Conservation (phyloP, 2,888 invertebrate genomes). For the Tipula lateralis region DNA sequence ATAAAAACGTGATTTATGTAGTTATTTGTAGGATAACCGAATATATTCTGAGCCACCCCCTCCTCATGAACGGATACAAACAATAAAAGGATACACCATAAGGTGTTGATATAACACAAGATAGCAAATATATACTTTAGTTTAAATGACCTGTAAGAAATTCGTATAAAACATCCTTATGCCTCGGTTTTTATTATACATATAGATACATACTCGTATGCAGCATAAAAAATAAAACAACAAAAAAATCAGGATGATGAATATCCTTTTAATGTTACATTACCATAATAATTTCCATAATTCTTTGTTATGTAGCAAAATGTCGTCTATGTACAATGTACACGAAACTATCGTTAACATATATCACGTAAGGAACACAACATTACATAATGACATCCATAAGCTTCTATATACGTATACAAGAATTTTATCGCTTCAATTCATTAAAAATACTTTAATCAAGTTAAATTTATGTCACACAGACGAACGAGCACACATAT, state of each 20-base stretch:
- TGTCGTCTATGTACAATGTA: too few relatives aligned
- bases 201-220: background rate
- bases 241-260: background rate
- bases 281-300: conserved; percentile 13
- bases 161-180: background rate
- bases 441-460: conserved; percentile 9
- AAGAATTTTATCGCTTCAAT: background rate
- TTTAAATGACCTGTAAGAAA: conserved; percentile 24
- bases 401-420: background rate
- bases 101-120: background rate
- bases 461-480: background rate
- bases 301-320: background rate
- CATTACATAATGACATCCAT: background rate
- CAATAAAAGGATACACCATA: background rate
- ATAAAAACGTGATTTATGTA: background rate
- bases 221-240: too few relatives aligned
- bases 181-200: background rate
- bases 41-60: too few relatives aligned
- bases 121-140: background rate
- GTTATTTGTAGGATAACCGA: background rate
- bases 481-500: background rate
- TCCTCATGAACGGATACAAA: background rate
- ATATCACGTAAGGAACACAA: background rate
- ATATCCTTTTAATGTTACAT: background rate
- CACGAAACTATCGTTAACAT: background rate